A percentile compares a stretch with the other conserved stretches of the same genome.
Conservation (phyloP, 2,797 vertebrate species). For the Numenius phaeopus region DNA sequence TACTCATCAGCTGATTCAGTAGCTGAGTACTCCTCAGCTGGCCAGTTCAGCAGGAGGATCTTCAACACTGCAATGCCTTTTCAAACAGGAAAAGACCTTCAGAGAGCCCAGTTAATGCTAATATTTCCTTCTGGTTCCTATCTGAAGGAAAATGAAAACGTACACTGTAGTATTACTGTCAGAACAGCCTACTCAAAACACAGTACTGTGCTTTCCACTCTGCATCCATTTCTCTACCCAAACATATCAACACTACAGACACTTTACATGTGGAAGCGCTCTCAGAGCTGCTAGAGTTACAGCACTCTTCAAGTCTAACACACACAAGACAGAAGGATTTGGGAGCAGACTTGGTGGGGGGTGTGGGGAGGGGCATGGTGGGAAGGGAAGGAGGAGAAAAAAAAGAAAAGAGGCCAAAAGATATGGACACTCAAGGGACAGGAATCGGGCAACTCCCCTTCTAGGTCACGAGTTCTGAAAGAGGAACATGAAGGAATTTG, state of each 20-base stretch:
- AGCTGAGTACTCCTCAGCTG: conserved; percentile 62
- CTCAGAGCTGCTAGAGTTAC: not conserved
- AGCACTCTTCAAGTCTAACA: not conserved
- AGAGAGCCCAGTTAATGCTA: conserved; percentile 52
- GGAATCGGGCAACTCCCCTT: not conserved
- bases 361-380: too few species aligned
- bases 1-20: conserved; percentile 65
- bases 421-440: not conserved
- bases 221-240: not conserved
- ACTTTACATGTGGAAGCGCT: not conserved
- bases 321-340: not conserved
- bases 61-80: conserved; percentile 53
- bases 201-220: not conserved
- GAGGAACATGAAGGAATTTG: not conserved
- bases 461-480: not conserved
- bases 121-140: conserved; percentile 32
- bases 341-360: not conserved
- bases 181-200: not conserved
- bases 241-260: not conserved
- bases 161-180: not conserved
- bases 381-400: not conserved
- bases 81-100: conserved; percentile 47
- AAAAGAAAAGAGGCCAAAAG: not conserved
- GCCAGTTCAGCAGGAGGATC: conserved; percentile 20
- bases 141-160: conserved; percentile 49